Conservation (phyloP, 2,888 invertebrate genomes). For the Apomyelois bistriatella region DNA sequence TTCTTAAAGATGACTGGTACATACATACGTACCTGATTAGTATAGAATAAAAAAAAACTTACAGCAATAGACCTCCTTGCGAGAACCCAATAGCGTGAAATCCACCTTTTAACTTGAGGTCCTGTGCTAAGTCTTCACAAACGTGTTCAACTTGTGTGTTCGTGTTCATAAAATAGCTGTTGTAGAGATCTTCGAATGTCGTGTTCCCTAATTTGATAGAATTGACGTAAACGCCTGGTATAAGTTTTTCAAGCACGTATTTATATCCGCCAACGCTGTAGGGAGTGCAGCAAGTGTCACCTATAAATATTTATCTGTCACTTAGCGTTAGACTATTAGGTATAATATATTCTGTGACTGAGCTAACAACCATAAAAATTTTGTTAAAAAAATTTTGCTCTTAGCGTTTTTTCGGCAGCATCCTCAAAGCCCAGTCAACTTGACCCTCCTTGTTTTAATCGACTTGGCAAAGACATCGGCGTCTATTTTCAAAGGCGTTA, state of each 20-base stretch:
- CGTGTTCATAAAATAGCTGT: background rate
- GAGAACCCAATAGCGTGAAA: slow-evolving; percentile 1
- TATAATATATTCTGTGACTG: no score
- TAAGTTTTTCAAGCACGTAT: background rate
- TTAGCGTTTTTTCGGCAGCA: no score
- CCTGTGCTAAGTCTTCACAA: background rate
- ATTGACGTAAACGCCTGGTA: background rate
- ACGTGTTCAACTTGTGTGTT: background rate
- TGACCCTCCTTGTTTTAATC: no score
- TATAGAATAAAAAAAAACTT: background rate
- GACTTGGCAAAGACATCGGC: no score
- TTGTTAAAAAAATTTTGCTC: no score
- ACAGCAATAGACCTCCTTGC: background rate
- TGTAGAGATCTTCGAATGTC: background rate
- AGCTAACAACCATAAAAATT: no score
- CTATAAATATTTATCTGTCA: background rate
- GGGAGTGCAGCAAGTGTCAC: background rate
- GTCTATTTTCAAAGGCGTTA: no score
- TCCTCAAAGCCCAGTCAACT: no score
- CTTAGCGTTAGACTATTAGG: background rate
- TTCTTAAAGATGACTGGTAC: no score
- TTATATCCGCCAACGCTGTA: background rate
- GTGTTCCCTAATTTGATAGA: background rate
- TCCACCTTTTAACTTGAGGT: background rate
- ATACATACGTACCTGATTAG: no score